Evolutionary conservation across 2,113 vertebrate genomes (phyloP).

Genomic region (Spermophilus dauricus): DNA sequence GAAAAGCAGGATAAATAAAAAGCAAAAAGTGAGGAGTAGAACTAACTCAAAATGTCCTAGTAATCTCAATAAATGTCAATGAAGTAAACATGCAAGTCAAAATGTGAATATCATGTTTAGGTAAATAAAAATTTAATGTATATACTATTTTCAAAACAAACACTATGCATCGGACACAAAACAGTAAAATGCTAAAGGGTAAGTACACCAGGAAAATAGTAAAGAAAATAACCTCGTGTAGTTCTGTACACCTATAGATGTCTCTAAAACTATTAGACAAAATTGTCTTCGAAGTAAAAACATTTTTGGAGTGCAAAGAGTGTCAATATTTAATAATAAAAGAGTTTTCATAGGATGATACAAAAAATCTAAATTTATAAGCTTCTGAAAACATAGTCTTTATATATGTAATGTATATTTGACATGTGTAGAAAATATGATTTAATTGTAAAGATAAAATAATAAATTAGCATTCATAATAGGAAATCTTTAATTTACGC

Average conservation of each 20-base stretch:
- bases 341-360: not conserved
- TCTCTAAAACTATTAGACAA: not conserved
- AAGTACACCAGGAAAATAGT: not conserved
- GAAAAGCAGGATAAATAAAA: not conserved
- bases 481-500: not conserved
- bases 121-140: not conserved
- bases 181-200: slow-evolving; percentile 32
- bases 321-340: not conserved
- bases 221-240: not conserved
- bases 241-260: not conserved
- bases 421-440: not conserved
- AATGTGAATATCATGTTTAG: not conserved
- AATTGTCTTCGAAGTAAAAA: slow-evolving; percentile 25
- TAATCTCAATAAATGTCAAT: not conserved
- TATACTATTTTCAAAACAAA: not conserved
- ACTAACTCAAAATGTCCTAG: not conserved
- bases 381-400: not conserved
- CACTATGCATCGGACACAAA: not conserved
- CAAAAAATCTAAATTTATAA: not conserved
- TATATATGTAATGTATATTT: not conserved
- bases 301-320: not conserved
- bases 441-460: not conserved
- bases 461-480: not conserved
- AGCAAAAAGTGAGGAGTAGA: not conserved
- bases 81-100: not conserved